Conservation (phyloP, 2,797 vertebrate genomes). For the Xenentodon cancila region DNA sequence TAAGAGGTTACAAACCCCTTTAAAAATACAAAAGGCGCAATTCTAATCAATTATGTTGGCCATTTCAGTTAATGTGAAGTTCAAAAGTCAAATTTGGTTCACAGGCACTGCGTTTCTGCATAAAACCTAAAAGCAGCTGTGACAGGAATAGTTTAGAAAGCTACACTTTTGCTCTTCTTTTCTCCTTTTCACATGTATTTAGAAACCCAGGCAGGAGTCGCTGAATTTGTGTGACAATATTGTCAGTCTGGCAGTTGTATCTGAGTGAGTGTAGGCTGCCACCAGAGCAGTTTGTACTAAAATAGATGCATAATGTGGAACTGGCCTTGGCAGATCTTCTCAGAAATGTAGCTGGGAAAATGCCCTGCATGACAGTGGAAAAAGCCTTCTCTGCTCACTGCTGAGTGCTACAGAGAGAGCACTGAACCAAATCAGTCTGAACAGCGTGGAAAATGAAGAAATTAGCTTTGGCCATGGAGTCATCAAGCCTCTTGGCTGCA, state of each 20-base stretch:
- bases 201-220: not conserved
- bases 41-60: no score
- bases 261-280: not conserved
- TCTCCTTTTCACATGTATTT: no score
- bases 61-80: no score
- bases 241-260: slow-evolving; percentile 13
- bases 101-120: no score
- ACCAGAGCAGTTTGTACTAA: not conserved
- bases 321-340: slow-evolving; percentile 12
- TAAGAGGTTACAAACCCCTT: no score
- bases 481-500: slow-evolving; percentile 44
- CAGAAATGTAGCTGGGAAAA: slow-evolving; percentile 25
- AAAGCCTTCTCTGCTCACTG: slow-evolving; percentile 14
- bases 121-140: no score
- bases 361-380: slow-evolving; percentile 8
- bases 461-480: slow-evolving; percentile 50
- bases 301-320: not conserved
- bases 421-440: slow-evolving; percentile 35
- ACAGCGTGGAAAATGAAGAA: slow-evolving; percentile 50
- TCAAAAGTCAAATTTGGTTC: no score
- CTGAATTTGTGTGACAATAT: slow-evolving; percentile 20
- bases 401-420: slow-evolving; percentile 1
- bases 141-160: no score
- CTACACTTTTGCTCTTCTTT: no score
- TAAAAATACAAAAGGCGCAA: no score